phyloP scores from a whole-genome alignment of 1,140 invertebrate genomes.

The Acromyrmex echinatior region DNA sequence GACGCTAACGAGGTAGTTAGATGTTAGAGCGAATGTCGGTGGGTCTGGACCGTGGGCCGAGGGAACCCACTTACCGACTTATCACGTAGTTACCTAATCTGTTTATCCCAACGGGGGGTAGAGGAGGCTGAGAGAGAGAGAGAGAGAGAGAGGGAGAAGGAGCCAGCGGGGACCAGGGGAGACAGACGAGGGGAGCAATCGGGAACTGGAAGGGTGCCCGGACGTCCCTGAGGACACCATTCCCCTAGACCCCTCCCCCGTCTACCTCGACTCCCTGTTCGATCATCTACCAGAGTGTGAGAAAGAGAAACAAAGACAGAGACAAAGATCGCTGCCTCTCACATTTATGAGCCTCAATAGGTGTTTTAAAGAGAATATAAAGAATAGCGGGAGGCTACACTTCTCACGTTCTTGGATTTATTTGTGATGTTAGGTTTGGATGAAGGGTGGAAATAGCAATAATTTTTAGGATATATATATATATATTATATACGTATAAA shows the following conservation, averaged over 20 bases:
- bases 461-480: not conserved
- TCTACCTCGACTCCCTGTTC: constrained; percentile 73
- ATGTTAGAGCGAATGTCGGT: constrained; percentile 84
- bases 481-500: too few species aligned
- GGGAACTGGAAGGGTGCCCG: constrained; percentile 80
- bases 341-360: constrained; percentile 58
- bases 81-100: constrained; percentile 88
- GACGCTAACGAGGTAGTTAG: constrained; percentile 87
- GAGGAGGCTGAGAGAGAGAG: constrained; percentile 59
- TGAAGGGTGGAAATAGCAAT: not conserved
- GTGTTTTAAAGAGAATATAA: constrained; percentile 56
- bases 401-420: constrained; percentile 51
- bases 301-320: not conserved
- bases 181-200: constrained; percentile 65
- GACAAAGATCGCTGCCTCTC: constrained; percentile 37
- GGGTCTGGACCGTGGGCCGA: constrained; percentile 82
- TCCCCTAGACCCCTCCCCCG: constrained; percentile 21
- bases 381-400: constrained; percentile 5
- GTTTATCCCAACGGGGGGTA: constrained; percentile 85
- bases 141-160: not conserved
- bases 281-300: constrained; percentile 77
- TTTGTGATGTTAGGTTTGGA: not conserved
- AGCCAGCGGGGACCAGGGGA: constrained; percentile 15
- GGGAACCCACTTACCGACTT: constrained; percentile 87
- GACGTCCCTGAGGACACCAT: constrained; percentile 81